A percentile compares a stretch with the other conserved stretches of the same genome.
phyloP scores from a whole-genome alignment of 2,888 invertebrate genomes.

The Acrocyrtus sp. region DNA sequence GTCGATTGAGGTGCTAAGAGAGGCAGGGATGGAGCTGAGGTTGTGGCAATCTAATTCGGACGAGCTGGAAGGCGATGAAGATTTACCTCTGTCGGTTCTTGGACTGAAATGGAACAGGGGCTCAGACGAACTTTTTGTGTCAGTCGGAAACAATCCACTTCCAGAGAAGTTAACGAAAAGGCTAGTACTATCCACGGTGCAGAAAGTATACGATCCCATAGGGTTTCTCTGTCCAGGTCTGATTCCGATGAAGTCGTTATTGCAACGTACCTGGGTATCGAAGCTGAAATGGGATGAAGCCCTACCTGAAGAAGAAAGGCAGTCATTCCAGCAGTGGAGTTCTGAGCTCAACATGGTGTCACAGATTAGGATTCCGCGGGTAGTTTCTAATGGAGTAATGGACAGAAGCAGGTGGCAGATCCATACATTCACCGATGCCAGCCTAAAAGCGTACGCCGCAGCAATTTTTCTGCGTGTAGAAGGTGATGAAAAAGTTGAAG shows the following conservation, averaged over 20 bases:
- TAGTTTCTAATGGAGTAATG: background rate
- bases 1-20: background rate
- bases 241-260: background rate
- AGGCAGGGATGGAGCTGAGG: background rate
- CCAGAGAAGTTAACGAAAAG: background rate
- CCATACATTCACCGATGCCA: background rate
- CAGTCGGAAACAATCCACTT: background rate
- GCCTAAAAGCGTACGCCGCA: constrained; percentile 46
- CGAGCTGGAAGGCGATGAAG: background rate
- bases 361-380: background rate
- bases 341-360: background rate
- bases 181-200: background rate
- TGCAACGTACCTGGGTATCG: background rate
- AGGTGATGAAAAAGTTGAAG: constrained; percentile 25
- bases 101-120: background rate
- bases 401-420: background rate
- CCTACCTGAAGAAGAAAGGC: background rate
- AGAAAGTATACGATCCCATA: constrained; percentile 1
- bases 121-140: background rate
- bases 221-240: background rate
- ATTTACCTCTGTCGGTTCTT: background rate
- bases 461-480: constrained; percentile 59
- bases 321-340: background rate
- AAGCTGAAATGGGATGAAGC: background rate
- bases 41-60: background rate